Evolutionary conservation across 2,797 vertebrate genomes (phyloP).

Genomic region (Chlorospingus semifuscus): DNA sequence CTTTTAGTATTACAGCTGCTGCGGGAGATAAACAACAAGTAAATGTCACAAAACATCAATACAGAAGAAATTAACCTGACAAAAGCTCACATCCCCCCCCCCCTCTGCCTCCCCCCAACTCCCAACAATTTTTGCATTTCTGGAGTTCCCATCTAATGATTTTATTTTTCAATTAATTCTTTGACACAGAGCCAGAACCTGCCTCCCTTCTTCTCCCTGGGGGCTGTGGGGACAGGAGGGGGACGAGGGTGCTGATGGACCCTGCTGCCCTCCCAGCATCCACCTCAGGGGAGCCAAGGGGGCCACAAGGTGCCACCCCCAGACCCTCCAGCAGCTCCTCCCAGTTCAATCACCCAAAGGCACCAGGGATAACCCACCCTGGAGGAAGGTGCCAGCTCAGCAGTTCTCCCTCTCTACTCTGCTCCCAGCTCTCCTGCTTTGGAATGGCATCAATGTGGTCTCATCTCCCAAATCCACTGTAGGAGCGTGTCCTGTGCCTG

Average conservation of each 20-base stretch:
- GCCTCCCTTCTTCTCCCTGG: background rate
- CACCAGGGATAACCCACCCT: background rate
- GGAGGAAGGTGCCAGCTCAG: background rate
- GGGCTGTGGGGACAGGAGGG: background rate
- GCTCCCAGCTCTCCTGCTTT: background rate
- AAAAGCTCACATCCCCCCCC: slow-evolving; percentile 62
- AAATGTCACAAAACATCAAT: slow-evolving; percentile 80
- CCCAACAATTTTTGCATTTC: slow-evolving; percentile 73
- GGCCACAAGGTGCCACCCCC: background rate
- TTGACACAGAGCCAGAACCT: slow-evolving; percentile 75
- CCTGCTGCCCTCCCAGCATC: fast-evolving
- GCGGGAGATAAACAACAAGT: slow-evolving; percentile 77
- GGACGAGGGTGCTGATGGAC: background rate
- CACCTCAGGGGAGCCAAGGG: background rate
- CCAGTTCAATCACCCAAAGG: background rate
- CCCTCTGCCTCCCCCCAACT: background rate
- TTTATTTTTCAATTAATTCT: slow-evolving; percentile 84
- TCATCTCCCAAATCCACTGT: background rate
- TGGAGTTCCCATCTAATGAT: slow-evolving; percentile 79
- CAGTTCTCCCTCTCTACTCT: background rate
- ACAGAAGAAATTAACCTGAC: slow-evolving; percentile 78
- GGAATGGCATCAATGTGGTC: fast-evolving
- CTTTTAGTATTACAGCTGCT: slow-evolving; percentile 76
- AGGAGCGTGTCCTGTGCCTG: background rate
- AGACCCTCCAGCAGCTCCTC: background rate